phyloP scores from a whole-genome alignment of 2,113 vertebrate genomes.

The Nesoenas mayeri region DNA sequence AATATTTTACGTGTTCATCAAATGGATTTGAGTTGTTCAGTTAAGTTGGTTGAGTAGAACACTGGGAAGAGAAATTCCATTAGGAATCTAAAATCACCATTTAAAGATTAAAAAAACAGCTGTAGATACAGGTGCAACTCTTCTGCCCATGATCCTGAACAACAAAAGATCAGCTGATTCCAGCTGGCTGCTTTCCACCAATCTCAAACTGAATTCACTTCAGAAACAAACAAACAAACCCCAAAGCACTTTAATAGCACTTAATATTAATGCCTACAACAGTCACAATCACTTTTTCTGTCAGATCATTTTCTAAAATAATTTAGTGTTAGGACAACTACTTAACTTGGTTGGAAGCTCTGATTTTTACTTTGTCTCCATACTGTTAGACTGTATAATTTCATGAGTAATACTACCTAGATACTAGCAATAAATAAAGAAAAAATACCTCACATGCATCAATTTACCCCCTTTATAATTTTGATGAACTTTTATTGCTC shows the following conservation, averaged over 20 bases:
- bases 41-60: background rate
- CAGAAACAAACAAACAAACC: background rate
- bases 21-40: background rate
- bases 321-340: background rate
- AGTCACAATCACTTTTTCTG: background rate
- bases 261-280: background rate
- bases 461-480: background rate
- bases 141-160: background rate
- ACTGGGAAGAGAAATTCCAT: background rate
- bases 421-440: background rate
- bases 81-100: background rate
- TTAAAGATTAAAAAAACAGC: background rate
- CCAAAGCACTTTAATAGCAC: background rate
- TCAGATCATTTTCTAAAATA: background rate
- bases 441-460: fast-evolving
- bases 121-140: background rate
- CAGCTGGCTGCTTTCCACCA: background rate
- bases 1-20: background rate
- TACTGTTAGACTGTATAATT: background rate
- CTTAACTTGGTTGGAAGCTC: background rate
- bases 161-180: background rate
- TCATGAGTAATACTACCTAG: background rate
- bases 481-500: background rate
- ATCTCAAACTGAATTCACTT: background rate
- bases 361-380: background rate